These are phyloP conservation scores for Echiichthys vipera DNA, from an alignment of 2,797 vertebrate genomes.

Conservation along the genomic window DNA sequence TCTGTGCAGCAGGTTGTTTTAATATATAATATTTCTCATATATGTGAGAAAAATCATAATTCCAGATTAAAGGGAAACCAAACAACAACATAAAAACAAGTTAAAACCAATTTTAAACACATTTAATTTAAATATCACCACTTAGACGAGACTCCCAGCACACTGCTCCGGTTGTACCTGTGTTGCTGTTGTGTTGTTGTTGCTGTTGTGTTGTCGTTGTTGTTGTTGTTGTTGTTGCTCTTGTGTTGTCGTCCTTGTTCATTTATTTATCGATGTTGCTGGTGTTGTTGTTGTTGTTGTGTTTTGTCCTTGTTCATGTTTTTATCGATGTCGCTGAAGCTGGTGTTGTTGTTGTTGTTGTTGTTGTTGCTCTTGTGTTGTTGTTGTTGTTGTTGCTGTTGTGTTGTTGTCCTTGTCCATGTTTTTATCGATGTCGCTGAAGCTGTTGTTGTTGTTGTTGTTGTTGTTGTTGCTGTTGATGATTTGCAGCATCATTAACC, in stretches of 20 bases:
- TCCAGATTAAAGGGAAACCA: neutral
- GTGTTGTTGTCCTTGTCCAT: slow-evolving; percentile 7
- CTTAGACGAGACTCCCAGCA: slow-evolving; percentile 77
- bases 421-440: slow-evolving; percentile 19
- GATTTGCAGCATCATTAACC: slow-evolving; percentile 59
- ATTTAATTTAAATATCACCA: too few relatives aligned
- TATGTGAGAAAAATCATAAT: neutral
- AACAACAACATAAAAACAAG: neutral
- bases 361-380: neutral
- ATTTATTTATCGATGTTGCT: too few relatives aligned
- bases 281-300: slow-evolving; percentile 6
- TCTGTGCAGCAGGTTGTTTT: neutral
- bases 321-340: slow-evolving; percentile 4
- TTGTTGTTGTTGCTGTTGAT: slow-evolving; percentile 3
- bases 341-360: slow-evolving; percentile 2
- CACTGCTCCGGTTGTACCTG: neutral
- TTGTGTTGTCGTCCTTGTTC: too few relatives aligned
- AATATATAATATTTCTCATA: neutral
- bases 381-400: slow-evolving; percentile 10
- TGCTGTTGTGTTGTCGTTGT: slow-evolving; percentile 5
- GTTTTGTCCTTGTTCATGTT: slow-evolving; percentile 23
- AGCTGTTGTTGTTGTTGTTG: neutral
- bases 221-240: neutral
- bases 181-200: slow-evolving; percentile 4
- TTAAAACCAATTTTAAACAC: too few relatives aligned